Base-by-base conservation (phyloP, 2,797 vertebrate species). In the Hozukius guyotensis region DNA sequence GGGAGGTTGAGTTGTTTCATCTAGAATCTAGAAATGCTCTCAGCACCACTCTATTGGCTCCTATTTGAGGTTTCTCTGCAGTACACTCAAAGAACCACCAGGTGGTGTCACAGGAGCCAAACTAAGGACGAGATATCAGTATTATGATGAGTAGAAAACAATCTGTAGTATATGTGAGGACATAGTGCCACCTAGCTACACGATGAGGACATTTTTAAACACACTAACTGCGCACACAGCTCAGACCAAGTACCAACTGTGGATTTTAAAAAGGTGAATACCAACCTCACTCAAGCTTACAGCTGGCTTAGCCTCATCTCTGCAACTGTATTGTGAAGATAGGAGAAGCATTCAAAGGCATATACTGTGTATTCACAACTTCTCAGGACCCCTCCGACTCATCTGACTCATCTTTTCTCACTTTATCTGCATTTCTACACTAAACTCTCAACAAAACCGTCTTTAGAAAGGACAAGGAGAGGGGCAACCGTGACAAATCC, bases 31-130 rank as follows among this genome's bases (percentile, higher is more conserved):
- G 16, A 92, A 95, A 93, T 89, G 86, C 49, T 78, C 78, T 65
- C 55, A 68, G 81, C 25, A 3, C 56, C 91, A 84, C 93, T 89
- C 31, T 80, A 82, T 89, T 16, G 89, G 89, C 88, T 90, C 81
- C 60, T 81, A 87, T 88, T 89, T 89, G 91, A 94, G 93, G 93
- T 88, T 95, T 95, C 92, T 96, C 89, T 94, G 94, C 95, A 96
- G 85, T 90, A 96, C 88, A 92, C 91, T 75, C 77, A 78, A 81
- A 80, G 71, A 94, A 86, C 89, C 95, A 94, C 92, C 90, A 66
- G 93, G 93, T 91, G 83, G 77, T 57, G 91, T 87, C 86, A 85
- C 22, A 84, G 38, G 10, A 75, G 24, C 60, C 49, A 72, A 76
- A 72, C 14, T n/a, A 31, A 49, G 78, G 52, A 78, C 8, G 1